These are phyloP conservation scores for Bombus waltoni DNA, from an alignment of 1,140 invertebrate species.

Conservation along the genomic window DNA sequence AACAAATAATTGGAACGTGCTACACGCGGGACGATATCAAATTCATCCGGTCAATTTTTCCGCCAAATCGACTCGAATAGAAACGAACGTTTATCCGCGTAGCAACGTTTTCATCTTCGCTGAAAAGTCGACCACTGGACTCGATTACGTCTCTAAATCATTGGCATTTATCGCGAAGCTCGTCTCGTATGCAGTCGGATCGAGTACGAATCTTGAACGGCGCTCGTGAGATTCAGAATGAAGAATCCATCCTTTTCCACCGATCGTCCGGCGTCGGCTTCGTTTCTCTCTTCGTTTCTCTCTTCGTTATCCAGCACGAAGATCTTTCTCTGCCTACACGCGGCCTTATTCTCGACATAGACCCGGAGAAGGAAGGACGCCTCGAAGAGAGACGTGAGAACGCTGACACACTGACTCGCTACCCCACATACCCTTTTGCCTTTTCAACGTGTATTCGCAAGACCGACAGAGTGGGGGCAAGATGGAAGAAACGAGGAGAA, in stretches of 20 bases:
- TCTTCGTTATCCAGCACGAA: conserved; percentile 37
- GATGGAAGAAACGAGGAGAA: conserved; percentile 1
- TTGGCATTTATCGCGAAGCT: conserved; percentile 4
- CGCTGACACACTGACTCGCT: conserved; percentile 83
- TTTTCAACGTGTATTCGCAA: conserved; percentile 70
- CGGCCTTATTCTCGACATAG: conserved; percentile 79
- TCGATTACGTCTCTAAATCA: conserved; percentile 18
- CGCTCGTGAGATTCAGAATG: conserved; percentile 37
- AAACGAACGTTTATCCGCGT: not conserved
- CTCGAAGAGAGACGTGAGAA: conserved; percentile 77
- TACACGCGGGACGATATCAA: too few relatives aligned
- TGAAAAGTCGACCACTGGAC: conserved; percentile 22
- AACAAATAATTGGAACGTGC: too few relatives aligned
- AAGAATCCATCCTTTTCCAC: conserved; percentile 18
- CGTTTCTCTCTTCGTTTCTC: not conserved
- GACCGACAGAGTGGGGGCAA: conserved; percentile 51
- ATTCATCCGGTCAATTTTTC: not conserved
- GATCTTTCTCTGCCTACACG: conserved; percentile 68
- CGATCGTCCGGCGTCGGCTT: not conserved
- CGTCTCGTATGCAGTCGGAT: conserved; percentile 24
- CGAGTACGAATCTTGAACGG: not conserved
- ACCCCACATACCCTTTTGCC: conserved; percentile 83
- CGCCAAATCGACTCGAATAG: not conserved
- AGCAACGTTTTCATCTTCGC: not conserved
- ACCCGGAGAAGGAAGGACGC: conserved; percentile 73